Evolutionary conservation across 2,888 invertebrate genomes (phyloP).

Genomic region (Phaonia tiefii): DNA sequence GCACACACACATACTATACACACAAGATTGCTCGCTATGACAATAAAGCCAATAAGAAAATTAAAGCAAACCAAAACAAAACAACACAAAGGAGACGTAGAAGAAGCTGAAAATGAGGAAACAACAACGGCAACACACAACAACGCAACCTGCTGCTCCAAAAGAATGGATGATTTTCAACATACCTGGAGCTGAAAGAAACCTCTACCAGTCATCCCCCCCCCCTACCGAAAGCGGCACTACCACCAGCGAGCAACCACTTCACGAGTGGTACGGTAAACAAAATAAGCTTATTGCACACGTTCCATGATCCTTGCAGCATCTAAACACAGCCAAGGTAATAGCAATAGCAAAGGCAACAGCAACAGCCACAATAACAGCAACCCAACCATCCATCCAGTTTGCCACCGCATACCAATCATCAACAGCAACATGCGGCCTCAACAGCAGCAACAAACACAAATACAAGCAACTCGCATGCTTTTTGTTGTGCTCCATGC

Average conservation of each 20-base stretch:
- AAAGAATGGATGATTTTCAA: conserved; percentile 69
- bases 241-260: no score
- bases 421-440: conserved; percentile 68
- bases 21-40: neutral
- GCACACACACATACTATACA: neutral
- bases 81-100: conserved; percentile 36
- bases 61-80: conserved; percentile 53
- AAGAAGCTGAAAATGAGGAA: conserved; percentile 51
- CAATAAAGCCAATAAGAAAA: conserved; percentile 62
- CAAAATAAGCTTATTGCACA: conserved; percentile 65
- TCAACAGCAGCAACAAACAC: conserved; percentile 55
- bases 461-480: conserved; percentile 4
- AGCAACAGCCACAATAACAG: conserved; percentile 36
- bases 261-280: conserved; percentile 32
- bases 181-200: conserved; percentile 57
- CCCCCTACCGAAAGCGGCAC: neutral
- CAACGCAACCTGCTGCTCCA: conserved; percentile 67
- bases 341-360: conserved; percentile 26
- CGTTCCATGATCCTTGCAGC: conserved; percentile 67
- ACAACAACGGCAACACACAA: conserved; percentile 47
- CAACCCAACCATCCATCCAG: conserved; percentile 64
- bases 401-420: conserved; percentile 68
- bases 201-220: conserved; percentile 46
- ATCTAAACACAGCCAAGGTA: conserved; percentile 49
- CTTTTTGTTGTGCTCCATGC: conserved; percentile 6